Evolutionary conservation across 2,113 vertebrate genomes (phyloP).

Genomic region (Esox niger): DNA sequence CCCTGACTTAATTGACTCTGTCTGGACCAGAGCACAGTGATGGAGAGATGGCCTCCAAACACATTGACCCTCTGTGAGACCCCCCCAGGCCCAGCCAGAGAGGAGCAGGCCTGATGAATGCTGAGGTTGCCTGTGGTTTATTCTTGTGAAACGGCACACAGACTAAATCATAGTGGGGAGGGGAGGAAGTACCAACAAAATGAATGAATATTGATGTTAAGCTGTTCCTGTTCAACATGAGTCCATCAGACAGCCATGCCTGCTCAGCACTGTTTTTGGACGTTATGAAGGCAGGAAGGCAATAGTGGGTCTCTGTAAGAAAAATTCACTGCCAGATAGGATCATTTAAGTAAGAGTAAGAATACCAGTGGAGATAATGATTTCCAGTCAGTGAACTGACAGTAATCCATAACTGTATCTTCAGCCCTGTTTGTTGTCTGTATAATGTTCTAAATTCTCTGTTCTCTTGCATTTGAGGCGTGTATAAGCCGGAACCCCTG

Average conservation of each 20-base stretch:
- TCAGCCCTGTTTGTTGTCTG: background rate
- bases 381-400: background rate
- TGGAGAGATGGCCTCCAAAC: background rate
- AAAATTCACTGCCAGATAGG: background rate
- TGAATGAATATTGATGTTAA: too few species aligned
- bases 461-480: slow-evolving; percentile 69
- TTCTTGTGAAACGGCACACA: background rate
- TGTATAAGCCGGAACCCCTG: slow-evolving; percentile 92
- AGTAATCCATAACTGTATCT: background rate
- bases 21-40: background rate
- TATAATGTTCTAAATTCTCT: background rate
- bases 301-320: background rate
- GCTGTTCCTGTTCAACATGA: too few species aligned
- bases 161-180: too few species aligned
- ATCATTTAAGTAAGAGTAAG: background rate
- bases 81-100: background rate
- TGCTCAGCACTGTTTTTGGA: background rate
- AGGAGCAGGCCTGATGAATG: background rate
- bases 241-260: too few species aligned
- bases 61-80: slow-evolving; percentile 3
- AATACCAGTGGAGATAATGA: background rate
- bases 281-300: background rate
- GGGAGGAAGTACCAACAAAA: too few species aligned
- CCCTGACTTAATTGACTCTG: slow-evolving; percentile 1
- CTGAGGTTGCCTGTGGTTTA: background rate